phyloP scores from a whole-genome alignment of 1,140 invertebrate genomes.

The Melanaphis sacchari region DNA sequence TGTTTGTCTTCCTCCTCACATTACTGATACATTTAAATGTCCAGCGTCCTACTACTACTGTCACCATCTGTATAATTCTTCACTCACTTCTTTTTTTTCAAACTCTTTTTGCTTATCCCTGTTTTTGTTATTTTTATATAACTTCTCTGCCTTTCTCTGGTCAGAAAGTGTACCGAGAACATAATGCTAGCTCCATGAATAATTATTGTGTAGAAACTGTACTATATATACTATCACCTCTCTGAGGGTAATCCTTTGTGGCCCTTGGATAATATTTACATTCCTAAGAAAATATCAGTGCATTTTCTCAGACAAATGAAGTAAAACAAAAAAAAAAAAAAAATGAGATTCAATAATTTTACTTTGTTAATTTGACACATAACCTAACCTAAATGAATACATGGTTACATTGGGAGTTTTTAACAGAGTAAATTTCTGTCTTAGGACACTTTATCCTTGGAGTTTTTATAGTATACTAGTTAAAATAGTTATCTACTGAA shows the following conservation, averaged over 20 bases:
- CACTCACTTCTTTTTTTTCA: not conserved
- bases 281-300: not conserved
- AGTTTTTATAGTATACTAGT: no score
- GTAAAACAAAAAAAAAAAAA: not conserved
- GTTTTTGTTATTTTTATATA: not conserved
- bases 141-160: not conserved
- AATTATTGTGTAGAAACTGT: not conserved
- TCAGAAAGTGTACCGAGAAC: not conserved
- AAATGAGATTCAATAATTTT: not conserved
- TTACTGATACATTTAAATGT: not conserved
- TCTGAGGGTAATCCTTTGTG: not conserved
- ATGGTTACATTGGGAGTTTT: no score
- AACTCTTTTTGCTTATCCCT: not conserved
- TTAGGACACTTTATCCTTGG: no score
- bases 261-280: not conserved
- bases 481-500: no score
- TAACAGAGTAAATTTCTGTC: no score
- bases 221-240: not conserved
- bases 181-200: no score
- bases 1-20: no score
- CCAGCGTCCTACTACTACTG: not conserved
- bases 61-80: not conserved
- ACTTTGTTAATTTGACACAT: no score
- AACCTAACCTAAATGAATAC: no score
- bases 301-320: not conserved